Percentiles rank a stretch among this genome's conserved stretches.
These are phyloP conservation scores for Orthosia incerta DNA, from an alignment of 2,888 invertebrate species.

Conservation along the genomic window DNA sequence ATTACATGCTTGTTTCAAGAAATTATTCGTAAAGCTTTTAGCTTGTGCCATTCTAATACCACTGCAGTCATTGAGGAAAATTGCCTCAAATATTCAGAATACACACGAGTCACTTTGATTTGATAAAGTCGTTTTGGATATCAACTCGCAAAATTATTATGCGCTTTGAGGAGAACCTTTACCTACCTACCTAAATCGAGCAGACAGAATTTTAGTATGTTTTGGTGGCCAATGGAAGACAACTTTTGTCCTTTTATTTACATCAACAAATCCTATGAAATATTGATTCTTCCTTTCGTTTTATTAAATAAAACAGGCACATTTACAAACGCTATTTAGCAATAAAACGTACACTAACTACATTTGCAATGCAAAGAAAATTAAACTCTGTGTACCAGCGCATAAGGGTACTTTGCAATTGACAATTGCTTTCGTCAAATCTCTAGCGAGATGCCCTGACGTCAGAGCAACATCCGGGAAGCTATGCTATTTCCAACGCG, in stretches of 20 bases:
- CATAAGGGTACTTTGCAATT: constrained; percentile 76
- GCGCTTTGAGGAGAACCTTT: constrained; percentile 15
- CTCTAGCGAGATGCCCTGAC: constrained; percentile 84
- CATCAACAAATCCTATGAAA: not conserved
- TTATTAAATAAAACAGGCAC: constrained; percentile 16
- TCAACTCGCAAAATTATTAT: constrained; percentile 17
- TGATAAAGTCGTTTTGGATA: constrained; percentile 49
- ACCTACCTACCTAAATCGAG: not conserved
- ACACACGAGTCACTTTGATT: constrained; percentile 29
- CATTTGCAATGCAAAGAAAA: constrained; percentile 61
- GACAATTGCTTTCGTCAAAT: constrained; percentile 78
- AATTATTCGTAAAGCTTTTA: constrained; percentile 2
- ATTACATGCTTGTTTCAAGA: not conserved
- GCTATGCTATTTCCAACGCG: constrained; percentile 85
- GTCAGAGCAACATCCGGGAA: constrained; percentile 88
- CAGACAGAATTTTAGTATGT: not conserved
- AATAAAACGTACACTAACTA: constrained; percentile 32
- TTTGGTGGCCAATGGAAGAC: not conserved
- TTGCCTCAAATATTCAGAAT: constrained; percentile 30
- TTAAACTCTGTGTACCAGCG: constrained; percentile 65
- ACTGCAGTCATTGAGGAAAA: constrained; percentile 59
- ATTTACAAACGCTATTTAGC: constrained; percentile 34
- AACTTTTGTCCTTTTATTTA: not conserved
- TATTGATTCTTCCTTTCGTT: constrained; percentile 1
- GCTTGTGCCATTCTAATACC: constrained; percentile 24